Conservation (phyloP, 2,888 invertebrate species). For the Quadriops clusia region DNA sequence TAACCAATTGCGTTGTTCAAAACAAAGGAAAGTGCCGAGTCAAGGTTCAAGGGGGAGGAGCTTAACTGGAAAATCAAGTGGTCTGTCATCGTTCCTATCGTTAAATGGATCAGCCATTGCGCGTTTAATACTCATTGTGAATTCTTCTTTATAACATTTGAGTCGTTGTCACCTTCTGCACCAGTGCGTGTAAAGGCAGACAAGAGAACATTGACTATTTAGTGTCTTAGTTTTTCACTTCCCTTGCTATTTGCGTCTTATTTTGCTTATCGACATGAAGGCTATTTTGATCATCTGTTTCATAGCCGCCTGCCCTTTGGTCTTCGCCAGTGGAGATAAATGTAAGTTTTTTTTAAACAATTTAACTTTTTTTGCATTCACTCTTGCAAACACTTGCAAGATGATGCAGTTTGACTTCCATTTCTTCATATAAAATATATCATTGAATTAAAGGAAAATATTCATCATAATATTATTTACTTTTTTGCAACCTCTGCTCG, state of each 20-base stretch:
- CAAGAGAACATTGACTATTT: conserved; percentile 14
- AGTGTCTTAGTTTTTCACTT: conserved; percentile 5
- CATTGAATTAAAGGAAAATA: too few species aligned
- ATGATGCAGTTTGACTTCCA: too few species aligned
- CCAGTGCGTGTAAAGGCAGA: conserved; percentile 87
- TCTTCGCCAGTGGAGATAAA: conserved; percentile 43
- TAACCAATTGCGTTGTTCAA: conserved; percentile 16
- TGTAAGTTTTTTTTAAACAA: conserved; percentile 46
- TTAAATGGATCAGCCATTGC: too few species aligned
- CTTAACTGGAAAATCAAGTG: too few species aligned
- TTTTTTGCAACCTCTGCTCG: too few species aligned
- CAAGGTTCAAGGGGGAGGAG: conserved; percentile 11
- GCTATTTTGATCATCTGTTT: conserved; percentile 41
- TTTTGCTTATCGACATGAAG: conserved; percentile 39
- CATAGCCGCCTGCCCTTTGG: conserved; percentile 35
- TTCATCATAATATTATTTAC: too few species aligned
- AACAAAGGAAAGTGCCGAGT: conserved; percentile 19
- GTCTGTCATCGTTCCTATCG: too few species aligned
- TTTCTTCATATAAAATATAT: too few species aligned
- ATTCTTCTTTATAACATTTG: conserved; percentile 19
- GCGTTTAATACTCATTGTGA: conserved; percentile 5
- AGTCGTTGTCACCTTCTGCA: conserved; percentile 62
- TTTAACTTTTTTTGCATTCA: conserved; percentile 18
- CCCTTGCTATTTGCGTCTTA: not conserved
- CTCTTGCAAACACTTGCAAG: too few species aligned